These are phyloP conservation scores for Zosterops japonicus DNA, from an alignment of 2,113 vertebrate genomes.

Conservation along the genomic window DNA sequence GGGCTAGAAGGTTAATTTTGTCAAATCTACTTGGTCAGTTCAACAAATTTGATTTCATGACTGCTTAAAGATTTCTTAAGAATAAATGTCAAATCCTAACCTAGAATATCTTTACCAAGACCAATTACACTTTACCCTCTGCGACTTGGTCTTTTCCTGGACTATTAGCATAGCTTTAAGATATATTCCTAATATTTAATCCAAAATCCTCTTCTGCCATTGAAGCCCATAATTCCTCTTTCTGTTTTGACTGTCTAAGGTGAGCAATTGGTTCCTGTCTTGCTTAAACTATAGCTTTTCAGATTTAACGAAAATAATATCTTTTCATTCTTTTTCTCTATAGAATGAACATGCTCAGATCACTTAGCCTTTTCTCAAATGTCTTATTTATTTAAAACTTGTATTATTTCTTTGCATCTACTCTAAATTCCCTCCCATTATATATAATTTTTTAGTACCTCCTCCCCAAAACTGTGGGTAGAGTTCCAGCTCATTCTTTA, in stretches of 20 bases:
- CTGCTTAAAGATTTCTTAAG: background rate
- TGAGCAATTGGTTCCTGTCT: background rate
- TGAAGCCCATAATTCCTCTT: background rate
- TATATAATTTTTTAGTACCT: background rate
- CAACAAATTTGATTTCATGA: background rate
- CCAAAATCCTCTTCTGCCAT: background rate
- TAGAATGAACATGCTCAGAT: background rate
- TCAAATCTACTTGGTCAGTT: background rate
- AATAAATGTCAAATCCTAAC: background rate
- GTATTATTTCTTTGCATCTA: background rate
- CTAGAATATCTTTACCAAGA: fast-evolving
- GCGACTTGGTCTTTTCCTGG: background rate
- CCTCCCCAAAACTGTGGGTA: background rate
- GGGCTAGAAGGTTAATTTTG: background rate
- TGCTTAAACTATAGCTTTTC: background rate
- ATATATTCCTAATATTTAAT: background rate
- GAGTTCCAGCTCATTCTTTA: background rate
- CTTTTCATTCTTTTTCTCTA: background rate
- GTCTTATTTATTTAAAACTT: background rate
- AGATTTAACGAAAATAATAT: background rate
- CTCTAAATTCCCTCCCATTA: background rate
- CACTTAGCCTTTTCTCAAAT: background rate
- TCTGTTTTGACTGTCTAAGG: background rate
- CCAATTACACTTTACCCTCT: background rate
- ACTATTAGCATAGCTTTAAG: background rate